A percentile compares a stretch with the other conserved stretches of the same genome.
Evolutionary conservation across 2,797 vertebrate genomes (phyloP).

Genomic region (Enteromius radiatus): DNA sequence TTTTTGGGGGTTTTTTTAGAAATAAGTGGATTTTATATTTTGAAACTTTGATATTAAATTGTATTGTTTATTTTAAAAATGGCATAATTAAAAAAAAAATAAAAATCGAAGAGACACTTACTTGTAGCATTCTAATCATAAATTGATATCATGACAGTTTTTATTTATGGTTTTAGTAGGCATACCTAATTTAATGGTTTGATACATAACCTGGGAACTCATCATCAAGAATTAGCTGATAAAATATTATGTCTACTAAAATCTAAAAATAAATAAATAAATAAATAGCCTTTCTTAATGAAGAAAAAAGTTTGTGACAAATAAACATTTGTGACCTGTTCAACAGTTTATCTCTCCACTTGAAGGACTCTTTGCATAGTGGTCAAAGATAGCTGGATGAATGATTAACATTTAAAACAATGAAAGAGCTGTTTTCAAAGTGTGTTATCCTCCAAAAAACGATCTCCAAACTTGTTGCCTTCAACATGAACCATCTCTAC

Average conservation of each 20-base stretch:
- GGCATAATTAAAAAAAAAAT: too few species aligned
- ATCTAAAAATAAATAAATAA: background rate
- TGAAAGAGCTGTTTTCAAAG: slow-evolving; percentile 48
- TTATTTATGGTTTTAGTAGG: too few species aligned
- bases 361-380: slow-evolving; percentile 48
- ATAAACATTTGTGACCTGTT: background rate
- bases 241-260: background rate
- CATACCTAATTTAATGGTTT: background rate
- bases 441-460: slow-evolving; percentile 55
- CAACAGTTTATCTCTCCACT: slow-evolving; percentile 32
- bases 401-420: slow-evolving; percentile 67
- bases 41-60: too few species aligned
- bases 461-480: slow-evolving; percentile 47
- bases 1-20: too few species aligned
- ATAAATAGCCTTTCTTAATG: background rate
- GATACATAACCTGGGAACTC: background rate
- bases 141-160: too few species aligned
- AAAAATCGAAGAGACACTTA: too few species aligned
- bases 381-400: slow-evolving; percentile 34
- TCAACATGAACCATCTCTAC: slow-evolving; percentile 42
- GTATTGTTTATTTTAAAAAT: too few species aligned
- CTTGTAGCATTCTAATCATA: too few species aligned
- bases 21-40: too few species aligned
- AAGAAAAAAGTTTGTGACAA: background rate
- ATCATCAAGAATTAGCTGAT: background rate